phyloP scores from a whole-genome alignment of 1,140 invertebrate genomes.

The Orchestia grillus region DNA sequence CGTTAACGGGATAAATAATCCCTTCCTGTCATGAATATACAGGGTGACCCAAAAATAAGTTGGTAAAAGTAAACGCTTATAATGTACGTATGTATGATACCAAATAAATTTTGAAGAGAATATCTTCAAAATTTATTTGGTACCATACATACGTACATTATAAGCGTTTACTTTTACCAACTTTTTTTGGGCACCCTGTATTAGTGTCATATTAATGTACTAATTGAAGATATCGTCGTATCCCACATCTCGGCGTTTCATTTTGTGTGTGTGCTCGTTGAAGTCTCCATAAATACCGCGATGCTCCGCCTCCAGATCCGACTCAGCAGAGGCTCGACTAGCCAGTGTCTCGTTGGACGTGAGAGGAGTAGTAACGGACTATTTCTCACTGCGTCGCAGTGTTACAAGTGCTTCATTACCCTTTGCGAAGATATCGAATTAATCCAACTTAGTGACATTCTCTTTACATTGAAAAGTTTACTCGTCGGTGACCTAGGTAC shows the following conservation, averaged over 20 bases:
- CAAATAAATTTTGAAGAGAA: no score
- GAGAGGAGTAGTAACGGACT: background rate
- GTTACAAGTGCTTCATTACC: background rate
- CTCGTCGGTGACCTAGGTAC: background rate
- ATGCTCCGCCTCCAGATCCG: slow-evolving; percentile 4
- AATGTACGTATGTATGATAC: no score
- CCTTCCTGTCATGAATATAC: no score
- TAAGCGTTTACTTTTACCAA: no score
- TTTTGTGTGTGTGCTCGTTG: slow-evolving; percentile 40
- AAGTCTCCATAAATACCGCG: slow-evolving; percentile 31
- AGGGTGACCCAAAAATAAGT: no score
- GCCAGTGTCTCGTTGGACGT: background rate
- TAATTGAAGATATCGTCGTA: slow-evolving; percentile 20
- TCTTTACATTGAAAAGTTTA: background rate
- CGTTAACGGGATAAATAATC: background rate
- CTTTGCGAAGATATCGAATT: background rate
- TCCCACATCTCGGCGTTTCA: slow-evolving; percentile 1
- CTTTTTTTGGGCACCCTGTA: no score
- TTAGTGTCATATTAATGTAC: background rate
- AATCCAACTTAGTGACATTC: background rate
- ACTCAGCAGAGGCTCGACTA: background rate
- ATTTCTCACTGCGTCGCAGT: background rate
- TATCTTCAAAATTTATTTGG: no score
- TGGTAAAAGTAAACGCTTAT: no score
- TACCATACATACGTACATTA: no score